These are phyloP conservation scores for Caenorhabditis japonica DNA, from an alignment of 2,888 invertebrate species.

Conservation along the genomic window DNA sequence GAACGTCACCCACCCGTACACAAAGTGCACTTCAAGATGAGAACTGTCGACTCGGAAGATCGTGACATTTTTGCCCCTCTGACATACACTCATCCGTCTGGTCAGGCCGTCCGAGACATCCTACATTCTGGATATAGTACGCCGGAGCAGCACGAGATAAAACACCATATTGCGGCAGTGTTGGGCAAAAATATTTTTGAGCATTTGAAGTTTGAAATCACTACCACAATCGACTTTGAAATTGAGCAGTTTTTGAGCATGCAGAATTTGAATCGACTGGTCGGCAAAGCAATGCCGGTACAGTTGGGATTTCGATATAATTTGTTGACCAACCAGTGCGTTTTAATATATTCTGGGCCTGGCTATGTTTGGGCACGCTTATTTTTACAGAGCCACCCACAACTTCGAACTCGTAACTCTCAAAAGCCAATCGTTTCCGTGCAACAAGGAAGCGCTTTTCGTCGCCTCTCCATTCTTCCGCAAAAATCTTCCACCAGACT, in stretches of 20 bases:
- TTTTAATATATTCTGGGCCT: neutral
- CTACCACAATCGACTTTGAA: constrained; percentile 14
- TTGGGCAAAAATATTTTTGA: constrained; percentile 6
- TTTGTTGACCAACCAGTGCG: constrained; percentile 22
- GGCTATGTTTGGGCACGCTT: too few relatives aligned
- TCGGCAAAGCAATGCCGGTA: constrained; percentile 23
- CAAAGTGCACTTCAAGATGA: constrained; percentile 15
- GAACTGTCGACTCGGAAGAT: neutral
- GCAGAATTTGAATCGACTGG: constrained; percentile 15
- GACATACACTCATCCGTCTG: constrained; percentile 11
- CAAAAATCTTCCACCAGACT: neutral
- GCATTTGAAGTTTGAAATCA: constrained; percentile 5
- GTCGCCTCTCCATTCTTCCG: constrained; percentile 27
- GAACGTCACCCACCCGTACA: constrained; percentile 22
- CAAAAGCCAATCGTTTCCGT: neutral
- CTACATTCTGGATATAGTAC: constrained; percentile 26
- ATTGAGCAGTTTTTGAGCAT: constrained; percentile 10
- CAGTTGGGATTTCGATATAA: constrained; percentile 30
- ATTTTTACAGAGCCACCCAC: too few relatives aligned
- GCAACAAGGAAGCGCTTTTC: constrained; percentile 33
- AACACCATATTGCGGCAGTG: neutral
- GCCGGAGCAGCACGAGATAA: constrained; percentile 7
- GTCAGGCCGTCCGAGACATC: neutral
- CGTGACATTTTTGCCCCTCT: constrained; percentile 2
- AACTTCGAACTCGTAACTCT: constrained; percentile 11